Evolutionary conservation across 1,140 invertebrate species (phyloP).

Genomic region (Drosophila jambulina): DNA sequence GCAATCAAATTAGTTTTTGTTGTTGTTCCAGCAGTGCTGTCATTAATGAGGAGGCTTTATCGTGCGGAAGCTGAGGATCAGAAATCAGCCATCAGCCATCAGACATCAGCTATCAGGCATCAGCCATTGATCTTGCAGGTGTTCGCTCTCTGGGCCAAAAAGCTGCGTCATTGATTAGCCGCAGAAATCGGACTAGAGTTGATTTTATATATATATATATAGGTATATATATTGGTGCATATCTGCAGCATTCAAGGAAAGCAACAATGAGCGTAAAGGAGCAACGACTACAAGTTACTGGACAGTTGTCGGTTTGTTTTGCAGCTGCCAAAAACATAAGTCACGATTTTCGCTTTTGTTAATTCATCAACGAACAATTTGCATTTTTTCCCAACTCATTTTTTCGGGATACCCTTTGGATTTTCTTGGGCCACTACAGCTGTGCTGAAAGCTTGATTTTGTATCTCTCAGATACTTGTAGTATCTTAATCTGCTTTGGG

Average conservation of each 20-base stretch:
- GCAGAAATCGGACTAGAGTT: constrained; percentile 63
- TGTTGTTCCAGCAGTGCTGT: constrained; percentile 23
- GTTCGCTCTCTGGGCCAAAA: constrained; percentile 54
- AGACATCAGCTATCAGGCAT: constrained; percentile 8
- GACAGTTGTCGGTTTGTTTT: constrained; percentile 59
- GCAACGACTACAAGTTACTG: constrained; percentile 48
- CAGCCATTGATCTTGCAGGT: constrained; percentile 63
- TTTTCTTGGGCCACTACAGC: constrained; percentile 3
- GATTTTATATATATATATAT: constrained; percentile 1
- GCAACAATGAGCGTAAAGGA: constrained; percentile 13
- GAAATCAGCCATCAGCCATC: constrained; percentile 9
- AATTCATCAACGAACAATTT: constrained; percentile 84
- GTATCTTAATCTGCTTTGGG: background rate
- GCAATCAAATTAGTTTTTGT: constrained; percentile 73
- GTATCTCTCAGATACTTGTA: background rate
- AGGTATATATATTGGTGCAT: background rate
- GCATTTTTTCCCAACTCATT: constrained; percentile 73
- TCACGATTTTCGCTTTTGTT: constrained; percentile 84
- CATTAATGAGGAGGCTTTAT: constrained; percentile 73
- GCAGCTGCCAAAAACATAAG: constrained; percentile 84
- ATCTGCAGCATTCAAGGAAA: constrained; percentile 12
- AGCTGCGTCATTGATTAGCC: constrained; percentile 78
- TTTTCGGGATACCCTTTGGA: constrained; percentile 44
- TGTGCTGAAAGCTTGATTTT: background rate
- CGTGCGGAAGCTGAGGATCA: constrained; percentile 56